Conservation (phyloP, 2,888 invertebrate genomes). For the Ecdyonurus torrentis region DNA sequence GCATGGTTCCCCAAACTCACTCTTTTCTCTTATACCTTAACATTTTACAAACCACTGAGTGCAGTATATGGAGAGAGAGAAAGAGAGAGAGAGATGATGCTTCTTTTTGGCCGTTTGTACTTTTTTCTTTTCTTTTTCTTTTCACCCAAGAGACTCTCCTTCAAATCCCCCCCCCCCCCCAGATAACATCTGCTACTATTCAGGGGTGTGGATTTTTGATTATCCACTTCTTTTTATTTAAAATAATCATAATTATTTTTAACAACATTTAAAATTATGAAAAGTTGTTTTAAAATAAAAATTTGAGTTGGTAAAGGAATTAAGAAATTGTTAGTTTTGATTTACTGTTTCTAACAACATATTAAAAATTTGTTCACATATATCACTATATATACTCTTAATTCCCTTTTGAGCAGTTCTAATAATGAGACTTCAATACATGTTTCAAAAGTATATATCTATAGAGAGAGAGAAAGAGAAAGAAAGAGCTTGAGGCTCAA, state of each 20-base stretch:
- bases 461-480: too few relatives aligned
- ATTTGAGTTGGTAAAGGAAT: too few relatives aligned
- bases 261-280: too few relatives aligned
- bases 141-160: not conserved
- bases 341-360: too few relatives aligned
- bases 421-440: not conserved
- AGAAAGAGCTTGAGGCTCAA: not conserved
- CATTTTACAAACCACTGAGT: too few relatives aligned
- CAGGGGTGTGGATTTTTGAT: not conserved
- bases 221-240: too few relatives aligned
- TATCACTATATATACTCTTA: too few relatives aligned
- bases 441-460: too few relatives aligned
- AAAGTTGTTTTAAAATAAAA: too few relatives aligned
- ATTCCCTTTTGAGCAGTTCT: not conserved
- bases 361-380: not conserved
- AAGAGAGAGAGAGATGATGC: not conserved
- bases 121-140: not conserved
- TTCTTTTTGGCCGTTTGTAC: not conserved
- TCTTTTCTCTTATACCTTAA: not conserved
- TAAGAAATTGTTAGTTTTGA: too few relatives aligned
- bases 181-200: not conserved
- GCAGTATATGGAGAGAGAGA: too few relatives aligned
- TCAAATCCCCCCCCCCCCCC: not conserved
- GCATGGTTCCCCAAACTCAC: not conserved
- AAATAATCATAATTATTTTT: too few relatives aligned